Percentiles rank a stretch among this genome's conserved stretches.
Evolutionary conservation across 2,113 vertebrate genomes (phyloP).

Genomic region (Malurus elegans): DNA sequence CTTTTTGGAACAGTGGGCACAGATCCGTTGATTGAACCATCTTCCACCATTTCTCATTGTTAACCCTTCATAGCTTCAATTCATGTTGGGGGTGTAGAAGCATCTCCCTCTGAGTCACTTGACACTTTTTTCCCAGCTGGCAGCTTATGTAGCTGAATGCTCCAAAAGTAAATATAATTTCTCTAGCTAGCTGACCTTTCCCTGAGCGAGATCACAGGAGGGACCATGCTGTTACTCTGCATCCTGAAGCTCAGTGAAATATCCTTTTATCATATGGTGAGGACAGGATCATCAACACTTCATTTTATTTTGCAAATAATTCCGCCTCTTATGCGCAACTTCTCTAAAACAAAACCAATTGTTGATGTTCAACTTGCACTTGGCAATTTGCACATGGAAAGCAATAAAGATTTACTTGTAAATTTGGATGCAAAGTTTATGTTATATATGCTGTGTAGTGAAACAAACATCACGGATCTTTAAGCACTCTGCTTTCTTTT

Average conservation of each 20-base stretch:
- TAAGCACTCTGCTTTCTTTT: background rate
- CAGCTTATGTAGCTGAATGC: constrained; percentile 5
- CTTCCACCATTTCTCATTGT: constrained; percentile 24
- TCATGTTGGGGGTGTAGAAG: background rate
- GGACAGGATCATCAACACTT: background rate
- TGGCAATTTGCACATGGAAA: background rate
- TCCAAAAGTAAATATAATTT: constrained; percentile 49
- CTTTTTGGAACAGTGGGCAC: constrained; percentile 12
- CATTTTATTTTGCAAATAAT: constrained; percentile 24
- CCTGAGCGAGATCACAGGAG: background rate
- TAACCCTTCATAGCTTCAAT: constrained; percentile 35
- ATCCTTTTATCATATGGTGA: background rate
- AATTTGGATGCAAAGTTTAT: background rate
- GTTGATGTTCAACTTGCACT: background rate
- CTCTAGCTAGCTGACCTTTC: constrained; percentile 16
- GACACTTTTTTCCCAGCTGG: constrained; percentile 21
- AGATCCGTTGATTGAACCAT: background rate
- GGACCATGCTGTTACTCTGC: constrained; percentile 8
- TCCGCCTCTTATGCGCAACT: background rate
- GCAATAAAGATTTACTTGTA: background rate
- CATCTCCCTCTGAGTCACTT: constrained; percentile 17
- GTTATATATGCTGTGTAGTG: background rate
- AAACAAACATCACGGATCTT: background rate
- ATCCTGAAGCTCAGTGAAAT: background rate
- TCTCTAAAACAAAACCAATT: background rate